Percentiles rank a stretch among this genome's conserved stretches.
Conservation (phyloP, 1,140 invertebrate species). For the Cylas formicarius region DNA sequence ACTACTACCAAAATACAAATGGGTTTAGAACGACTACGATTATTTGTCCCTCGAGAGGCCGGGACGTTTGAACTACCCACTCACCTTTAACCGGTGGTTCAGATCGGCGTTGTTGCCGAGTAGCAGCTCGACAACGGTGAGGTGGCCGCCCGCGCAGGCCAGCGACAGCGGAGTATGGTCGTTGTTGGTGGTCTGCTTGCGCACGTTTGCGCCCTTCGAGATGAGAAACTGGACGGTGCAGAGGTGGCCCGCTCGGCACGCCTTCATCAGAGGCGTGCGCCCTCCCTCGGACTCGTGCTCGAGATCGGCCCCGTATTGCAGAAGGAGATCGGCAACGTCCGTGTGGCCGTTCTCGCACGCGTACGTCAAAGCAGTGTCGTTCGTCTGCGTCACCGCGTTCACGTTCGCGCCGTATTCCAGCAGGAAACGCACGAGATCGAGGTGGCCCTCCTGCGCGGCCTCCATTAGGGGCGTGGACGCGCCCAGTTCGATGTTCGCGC, state of each 20-base stretch:
- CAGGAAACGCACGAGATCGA: slow-evolving; percentile 86
- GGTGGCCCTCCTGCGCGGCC: slow-evolving; percentile 93
- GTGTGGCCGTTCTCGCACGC: slow-evolving; percentile 96
- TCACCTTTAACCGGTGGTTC: slow-evolving; percentile 81
- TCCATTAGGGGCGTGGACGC: slow-evolving; percentile 98
- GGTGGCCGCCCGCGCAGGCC: slow-evolving; percentile 93
- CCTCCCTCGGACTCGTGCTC: slow-evolving; percentile 93
- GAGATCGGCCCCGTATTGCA: slow-evolving; percentile 79
- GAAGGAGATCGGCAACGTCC: slow-evolving; percentile 81
- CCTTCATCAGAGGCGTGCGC: slow-evolving; percentile 95
- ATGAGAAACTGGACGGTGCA: slow-evolving; percentile 96
- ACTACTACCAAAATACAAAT: too few relatives aligned
- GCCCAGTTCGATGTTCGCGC: slow-evolving; percentile 91
- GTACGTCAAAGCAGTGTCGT: slow-evolving; percentile 80
- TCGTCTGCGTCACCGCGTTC: slow-evolving; percentile 87
- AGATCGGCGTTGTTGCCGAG: slow-evolving; percentile 88
- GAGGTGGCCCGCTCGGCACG: slow-evolving; percentile 97
- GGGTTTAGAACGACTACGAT: too few relatives aligned
- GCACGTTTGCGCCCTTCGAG: slow-evolving; percentile 88
- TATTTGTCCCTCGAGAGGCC: too few relatives aligned
- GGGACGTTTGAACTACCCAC: too few relatives aligned
- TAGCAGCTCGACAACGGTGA: slow-evolving; percentile 85
- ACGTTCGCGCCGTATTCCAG: slow-evolving; percentile 82
- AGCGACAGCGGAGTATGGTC: slow-evolving; percentile 96
- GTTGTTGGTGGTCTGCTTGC: slow-evolving; percentile 88